Evolutionary conservation across 2,797 vertebrate species (phyloP), one percentile per base, ranked within the genome.

Genomic region (Miichthys miiuy): DNA sequence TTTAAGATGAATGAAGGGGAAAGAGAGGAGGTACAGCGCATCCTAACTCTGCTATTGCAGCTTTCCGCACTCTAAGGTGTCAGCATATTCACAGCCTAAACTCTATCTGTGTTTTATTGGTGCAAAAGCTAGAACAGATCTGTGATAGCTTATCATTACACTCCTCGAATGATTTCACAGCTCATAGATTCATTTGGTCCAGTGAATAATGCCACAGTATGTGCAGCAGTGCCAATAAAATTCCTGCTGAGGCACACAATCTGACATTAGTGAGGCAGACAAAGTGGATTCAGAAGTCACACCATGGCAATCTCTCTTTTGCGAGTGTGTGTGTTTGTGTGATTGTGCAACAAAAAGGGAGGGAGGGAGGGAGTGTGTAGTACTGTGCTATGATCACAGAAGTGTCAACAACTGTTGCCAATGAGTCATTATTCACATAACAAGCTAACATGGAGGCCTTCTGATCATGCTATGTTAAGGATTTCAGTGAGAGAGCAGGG

Each of bases 151-250:
- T 91, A 87, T 91, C 89, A 87, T 89, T 85, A 82, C 85, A 60
- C 73, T 69, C 85, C 72, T 78, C 67, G 77, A 90, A 89, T 89
- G 86, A 91, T 91, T 92, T 94, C 90, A 92, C 89, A 91, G 88
- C 87, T 83, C 87, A 79, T 80, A 84, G 85, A 89, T 89, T 92
- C 79, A 91, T 93, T 87, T 88, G 91, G 82, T 80, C 80, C 72
- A 38, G 72, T 86, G 89, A 91, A 76, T 80, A 84, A 89, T 78
- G 86, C 46, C 48, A 52, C 68, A 6, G 38, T 66, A 51, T 87
- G 83, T 77, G 80, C 73, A 54, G 85, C 1, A 20, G 62, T 42
- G 87, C 88, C 87, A 88, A 81, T 89, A 89, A 89, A 88, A 88
- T 65, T 87, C 84, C 77, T 82, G 87, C 88, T 88, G 90, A 90